These are phyloP conservation scores for Thecocarcelia acutangulata DNA, from an alignment of 2,888 invertebrate species.

Conservation along the genomic window DNA sequence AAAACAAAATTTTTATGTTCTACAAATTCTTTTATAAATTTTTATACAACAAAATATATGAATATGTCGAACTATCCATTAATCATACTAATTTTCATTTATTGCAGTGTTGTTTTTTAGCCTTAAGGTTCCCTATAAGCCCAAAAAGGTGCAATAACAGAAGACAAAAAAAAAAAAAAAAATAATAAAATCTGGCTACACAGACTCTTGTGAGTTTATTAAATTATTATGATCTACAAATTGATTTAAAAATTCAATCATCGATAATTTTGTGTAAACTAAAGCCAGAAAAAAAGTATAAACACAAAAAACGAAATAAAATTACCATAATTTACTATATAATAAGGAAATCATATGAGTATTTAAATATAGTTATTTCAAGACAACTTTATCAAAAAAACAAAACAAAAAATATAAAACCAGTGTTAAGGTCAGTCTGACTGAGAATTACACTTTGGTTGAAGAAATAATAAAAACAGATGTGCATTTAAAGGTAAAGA, in stretches of 20 bases:
- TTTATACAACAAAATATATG: background rate
- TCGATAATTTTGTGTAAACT: constrained; percentile 50
- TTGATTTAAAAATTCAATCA: constrained; percentile 63
- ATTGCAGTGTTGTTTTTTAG: constrained; percentile 22
- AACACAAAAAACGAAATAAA: background rate
- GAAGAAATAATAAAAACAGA: background rate
- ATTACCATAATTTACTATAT: constrained; percentile 55
- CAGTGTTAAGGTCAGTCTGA: background rate
- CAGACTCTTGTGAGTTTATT: constrained; percentile 39
- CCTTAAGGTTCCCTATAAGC: constrained; percentile 35
- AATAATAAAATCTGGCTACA: constrained; percentile 24
- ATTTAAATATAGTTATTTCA: constrained; percentile 58
- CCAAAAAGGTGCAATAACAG: constrained; percentile 8
- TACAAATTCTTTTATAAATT: background rate
- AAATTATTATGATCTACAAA: constrained; percentile 63
- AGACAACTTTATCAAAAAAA: constrained; percentile 22
- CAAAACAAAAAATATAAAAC: too few relatives aligned
- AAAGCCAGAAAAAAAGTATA: background rate
- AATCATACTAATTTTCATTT: constrained; percentile 59
- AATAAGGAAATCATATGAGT: constrained; percentile 60
- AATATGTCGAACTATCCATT: constrained; percentile 30
- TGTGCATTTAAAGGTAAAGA: background rate
- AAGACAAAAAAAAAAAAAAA: too few relatives aligned
- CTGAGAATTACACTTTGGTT: background rate
- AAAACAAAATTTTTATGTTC: background rate